Conservation (phyloP, 2,113 vertebrate species). For the Eptesicus fuscus region DNA sequence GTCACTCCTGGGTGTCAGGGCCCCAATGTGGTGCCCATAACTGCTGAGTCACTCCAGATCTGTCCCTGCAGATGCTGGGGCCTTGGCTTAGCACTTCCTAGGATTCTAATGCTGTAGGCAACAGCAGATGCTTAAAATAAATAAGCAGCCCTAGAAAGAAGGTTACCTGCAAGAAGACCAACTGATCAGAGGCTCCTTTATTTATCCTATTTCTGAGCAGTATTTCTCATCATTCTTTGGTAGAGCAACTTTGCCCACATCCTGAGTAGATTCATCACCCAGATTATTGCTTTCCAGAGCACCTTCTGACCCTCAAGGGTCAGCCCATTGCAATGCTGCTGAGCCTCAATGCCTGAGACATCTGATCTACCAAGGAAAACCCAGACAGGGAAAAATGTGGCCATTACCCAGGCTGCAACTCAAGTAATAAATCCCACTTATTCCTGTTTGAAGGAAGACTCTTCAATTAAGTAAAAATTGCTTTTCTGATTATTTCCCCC, state of each 20-base stretch:
- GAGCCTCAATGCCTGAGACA: neutral
- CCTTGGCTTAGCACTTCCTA: neutral
- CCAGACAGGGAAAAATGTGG: conserved; percentile 59
- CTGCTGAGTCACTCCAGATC: neutral
- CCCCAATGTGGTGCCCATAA: neutral
- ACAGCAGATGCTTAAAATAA: neutral
- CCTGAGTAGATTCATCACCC: accelerated
- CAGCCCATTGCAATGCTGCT: neutral
- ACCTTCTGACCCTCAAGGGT: accelerated
- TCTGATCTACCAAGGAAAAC: conserved; percentile 34
- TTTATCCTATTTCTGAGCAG: neutral
- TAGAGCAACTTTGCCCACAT: neutral
- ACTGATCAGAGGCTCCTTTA: neutral
- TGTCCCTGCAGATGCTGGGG: neutral
- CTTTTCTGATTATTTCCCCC: conserved; percentile 82
- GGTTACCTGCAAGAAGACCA: neutral
- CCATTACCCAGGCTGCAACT: conserved; percentile 37
- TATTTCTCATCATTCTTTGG: neutral
- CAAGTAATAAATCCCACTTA: conserved; percentile 77
- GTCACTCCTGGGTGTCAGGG: neutral
- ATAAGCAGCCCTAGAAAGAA: neutral
- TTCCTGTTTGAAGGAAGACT: conserved; percentile 78
- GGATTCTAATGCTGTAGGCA: neutral
- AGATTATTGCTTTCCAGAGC: accelerated
- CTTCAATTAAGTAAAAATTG: conserved; percentile 85